Base-by-base conservation (phyloP, 2,113 vertebrate genomes). In the Carlito syrichta region DNA sequence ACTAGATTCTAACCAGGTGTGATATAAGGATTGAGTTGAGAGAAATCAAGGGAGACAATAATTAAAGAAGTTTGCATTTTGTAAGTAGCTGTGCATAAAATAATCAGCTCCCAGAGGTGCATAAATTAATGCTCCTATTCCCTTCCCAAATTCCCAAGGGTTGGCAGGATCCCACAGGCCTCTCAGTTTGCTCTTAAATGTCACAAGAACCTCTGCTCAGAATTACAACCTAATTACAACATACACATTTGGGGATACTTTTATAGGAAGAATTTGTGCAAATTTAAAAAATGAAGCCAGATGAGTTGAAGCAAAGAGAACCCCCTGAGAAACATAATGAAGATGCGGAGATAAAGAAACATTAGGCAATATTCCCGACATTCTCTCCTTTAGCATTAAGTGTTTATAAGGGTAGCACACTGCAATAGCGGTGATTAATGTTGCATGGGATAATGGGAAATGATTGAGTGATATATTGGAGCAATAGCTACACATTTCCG, bases 221-320 rank as follows among this genome's bases (percentile, higher is more conserved):
- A 97, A 97, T 97, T 97, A 96, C 40, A 97, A 81, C 83, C 93
- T 97, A 97, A 95, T 96, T 95, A 94, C 40, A 94, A 38, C 69
- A 68, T 73, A 69, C 45, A 77, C 76, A 95, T 93, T 89, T 96
- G 89, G 76, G 89, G 38, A 95, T 95, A 90, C 40, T 95, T 94
- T 86, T 69, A 48, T 89, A 50, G 63, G 73, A 89, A 94, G 83
- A 92, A 92, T 84, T 71, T 85, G 87, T 83, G 40, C 91, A 97
- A 89, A 91, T 96, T 95, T 97, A 94, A 95, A 52, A 83, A 93
- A 95, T 88, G 95, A 95, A 69, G 66, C 38, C 50, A 66, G 54
- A 86, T 85, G 95, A 97, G 22, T 40, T 62, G 35, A 84, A 78
- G 0, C 0, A 54, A 95, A 78, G 89, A 95, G 92, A 98, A 78